These are phyloP conservation scores for Coreius guichenoti DNA, from an alignment of 2,797 vertebrate genomes.

Conservation along the genomic window DNA sequence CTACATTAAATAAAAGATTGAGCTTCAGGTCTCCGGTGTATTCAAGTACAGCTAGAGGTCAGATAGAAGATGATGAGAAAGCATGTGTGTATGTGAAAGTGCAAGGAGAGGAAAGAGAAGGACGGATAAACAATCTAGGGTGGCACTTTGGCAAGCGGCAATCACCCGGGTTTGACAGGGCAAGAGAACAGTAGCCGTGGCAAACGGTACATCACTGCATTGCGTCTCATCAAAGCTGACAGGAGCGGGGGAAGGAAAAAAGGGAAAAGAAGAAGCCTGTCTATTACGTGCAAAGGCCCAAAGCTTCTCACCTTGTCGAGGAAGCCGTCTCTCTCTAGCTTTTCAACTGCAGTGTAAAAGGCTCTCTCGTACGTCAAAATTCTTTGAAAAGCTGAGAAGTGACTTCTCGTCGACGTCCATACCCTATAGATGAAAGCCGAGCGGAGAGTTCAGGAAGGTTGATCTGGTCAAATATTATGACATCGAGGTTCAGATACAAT, in stretches of 20 bases:
- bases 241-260: slow-evolving; percentile 64
- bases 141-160: slow-evolving; percentile 73
- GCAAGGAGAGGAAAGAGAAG: slow-evolving; percentile 43
- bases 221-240: slow-evolving; percentile 76
- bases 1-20: slow-evolving; percentile 79
- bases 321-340: slow-evolving; percentile 46
- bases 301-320: slow-evolving; percentile 72
- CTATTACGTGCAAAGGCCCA: slow-evolving; percentile 62
- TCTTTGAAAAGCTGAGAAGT: slow-evolving; percentile 58
- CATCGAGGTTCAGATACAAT: slow-evolving; percentile 40
- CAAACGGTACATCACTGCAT: slow-evolving; percentile 67
- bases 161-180: slow-evolving; percentile 74
- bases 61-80: slow-evolving; percentile 43
- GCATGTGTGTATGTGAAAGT: slow-evolving; percentile 51
- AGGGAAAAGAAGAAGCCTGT: slow-evolving; percentile 68
- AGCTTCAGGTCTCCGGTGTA: slow-evolving; percentile 70
- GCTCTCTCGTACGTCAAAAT: slow-evolving; percentile 40
- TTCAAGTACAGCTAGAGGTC: slow-evolving; percentile 67
- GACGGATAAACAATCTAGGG: slow-evolving; percentile 73
- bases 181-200: slow-evolving; percentile 64
- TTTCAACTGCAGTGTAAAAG: slow-evolving; percentile 60
- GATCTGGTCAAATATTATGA: slow-evolving; percentile 65
- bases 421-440: slow-evolving; percentile 50
- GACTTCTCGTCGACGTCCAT: slow-evolving; percentile 43
- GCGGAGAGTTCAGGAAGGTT: slow-evolving; percentile 43